Conservation (phyloP, 23 tunicate genomes). For the Trididemnum miniatum region DNA sequence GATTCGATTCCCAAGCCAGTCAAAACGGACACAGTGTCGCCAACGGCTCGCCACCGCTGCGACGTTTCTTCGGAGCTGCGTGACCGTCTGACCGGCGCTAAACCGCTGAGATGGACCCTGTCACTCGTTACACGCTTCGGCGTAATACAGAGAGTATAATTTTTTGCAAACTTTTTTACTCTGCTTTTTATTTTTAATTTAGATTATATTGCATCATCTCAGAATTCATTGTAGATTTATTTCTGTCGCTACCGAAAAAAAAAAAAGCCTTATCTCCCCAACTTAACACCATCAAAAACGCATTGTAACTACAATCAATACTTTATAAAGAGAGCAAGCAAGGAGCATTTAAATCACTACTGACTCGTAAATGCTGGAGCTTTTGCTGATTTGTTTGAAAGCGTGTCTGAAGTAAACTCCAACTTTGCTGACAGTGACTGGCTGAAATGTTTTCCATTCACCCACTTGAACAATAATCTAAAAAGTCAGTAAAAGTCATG, state of each 20-base stretch:
- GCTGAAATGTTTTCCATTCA: conserved; percentile 72
- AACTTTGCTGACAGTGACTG: conserved; percentile 96
- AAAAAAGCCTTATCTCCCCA: too few species aligned
- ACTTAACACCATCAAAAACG: too few species aligned
- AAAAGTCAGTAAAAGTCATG: too few species aligned
- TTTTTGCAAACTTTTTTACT: too few species aligned
- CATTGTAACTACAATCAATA: too few species aligned
- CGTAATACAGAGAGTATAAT: neutral
- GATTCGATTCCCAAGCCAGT: neutral
- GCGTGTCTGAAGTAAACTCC: conserved; percentile 95
- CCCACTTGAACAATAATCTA: conserved; percentile 76
- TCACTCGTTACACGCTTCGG: neutral
- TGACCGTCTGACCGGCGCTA: neutral
- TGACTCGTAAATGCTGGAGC: conserved; percentile 61
- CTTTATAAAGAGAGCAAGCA: too few species aligned
- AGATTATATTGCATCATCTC: too few species aligned
- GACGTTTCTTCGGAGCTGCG: neutral
- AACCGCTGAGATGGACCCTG: neutral
- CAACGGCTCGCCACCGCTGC: conserved; percentile 1
- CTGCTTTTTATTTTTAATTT: too few species aligned
- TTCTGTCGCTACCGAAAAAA: too few species aligned
- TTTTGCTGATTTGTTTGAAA: conserved; percentile 53
- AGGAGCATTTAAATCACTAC: too few species aligned
- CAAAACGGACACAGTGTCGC: neutral
- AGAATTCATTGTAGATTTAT: too few species aligned